phyloP scores from a whole-genome alignment of 92 coral and sea anemone species.

The Porites evermanni region DNA sequence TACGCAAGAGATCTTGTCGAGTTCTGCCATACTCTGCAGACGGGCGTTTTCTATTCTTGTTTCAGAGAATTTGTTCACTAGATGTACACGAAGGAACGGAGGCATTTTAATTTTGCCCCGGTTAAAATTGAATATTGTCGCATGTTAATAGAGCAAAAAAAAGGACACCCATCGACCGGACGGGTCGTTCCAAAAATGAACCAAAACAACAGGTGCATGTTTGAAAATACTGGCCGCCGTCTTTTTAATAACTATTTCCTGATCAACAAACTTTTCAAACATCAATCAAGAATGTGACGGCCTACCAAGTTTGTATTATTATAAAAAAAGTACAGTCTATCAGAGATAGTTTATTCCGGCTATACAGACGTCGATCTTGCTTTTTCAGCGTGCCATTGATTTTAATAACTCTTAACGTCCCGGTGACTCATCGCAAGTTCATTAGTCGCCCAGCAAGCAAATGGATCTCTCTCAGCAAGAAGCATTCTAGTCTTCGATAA shows the following conservation, averaged over 20 bases:
- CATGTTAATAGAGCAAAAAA: too few relatives aligned
- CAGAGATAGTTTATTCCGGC: too few relatives aligned
- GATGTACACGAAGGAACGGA: not conserved
- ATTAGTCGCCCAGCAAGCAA: not conserved
- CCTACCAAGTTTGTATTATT: too few relatives aligned
- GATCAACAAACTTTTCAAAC: not conserved
- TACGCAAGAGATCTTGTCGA: too few relatives aligned
- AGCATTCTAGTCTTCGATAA: not conserved
- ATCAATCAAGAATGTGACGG: not conserved
- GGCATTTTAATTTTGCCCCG: too few relatives aligned
- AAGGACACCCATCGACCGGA: not conserved
- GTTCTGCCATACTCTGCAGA: too few relatives aligned
- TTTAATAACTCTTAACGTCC: not conserved
- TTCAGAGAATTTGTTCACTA: not conserved
- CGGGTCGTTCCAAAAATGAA: not conserved
- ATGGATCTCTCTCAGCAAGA: constrained; percentile 2
- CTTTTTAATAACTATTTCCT: constrained; percentile 4
- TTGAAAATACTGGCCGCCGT: not conserved
- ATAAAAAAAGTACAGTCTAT: too few relatives aligned
- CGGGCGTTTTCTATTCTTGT: not conserved
- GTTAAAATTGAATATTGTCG: not conserved
- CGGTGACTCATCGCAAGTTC: not conserved
- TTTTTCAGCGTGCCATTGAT: not conserved
- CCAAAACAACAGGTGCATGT: not conserved
- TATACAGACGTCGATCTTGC: too few relatives aligned